phyloP scores from a whole-genome alignment of 1,140 invertebrate genomes.

The Nylanderia fulva region DNA sequence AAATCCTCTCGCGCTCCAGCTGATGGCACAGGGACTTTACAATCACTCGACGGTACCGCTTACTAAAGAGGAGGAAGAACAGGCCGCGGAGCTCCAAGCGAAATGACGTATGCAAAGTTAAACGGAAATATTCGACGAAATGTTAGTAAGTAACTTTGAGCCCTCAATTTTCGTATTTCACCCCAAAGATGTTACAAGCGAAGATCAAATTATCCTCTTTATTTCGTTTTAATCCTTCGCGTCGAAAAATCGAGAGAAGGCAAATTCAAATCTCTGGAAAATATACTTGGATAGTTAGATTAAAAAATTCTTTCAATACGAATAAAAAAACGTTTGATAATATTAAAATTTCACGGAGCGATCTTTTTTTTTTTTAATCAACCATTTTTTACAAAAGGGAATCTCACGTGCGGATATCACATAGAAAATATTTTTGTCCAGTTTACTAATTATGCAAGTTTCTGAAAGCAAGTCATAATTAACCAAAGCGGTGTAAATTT shows the following conservation, averaged over 20 bases:
- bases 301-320: not conserved
- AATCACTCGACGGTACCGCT: slow-evolving; percentile 95
- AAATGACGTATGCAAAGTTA: slow-evolving; percentile 78
- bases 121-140: not conserved
- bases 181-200: slow-evolving; percentile 5
- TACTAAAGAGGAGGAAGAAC: slow-evolving; percentile 93
- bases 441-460: not conserved
- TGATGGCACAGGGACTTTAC: slow-evolving; percentile 97
- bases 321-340: not conserved
- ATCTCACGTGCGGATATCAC: not conserved
- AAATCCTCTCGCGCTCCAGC: slow-evolving; percentile 95
- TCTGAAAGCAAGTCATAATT: not conserved
- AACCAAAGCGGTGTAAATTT: slow-evolving; percentile 41
- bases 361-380: not conserved
- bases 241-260: not conserved
- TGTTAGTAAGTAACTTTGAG: slow-evolving; percentile 16
- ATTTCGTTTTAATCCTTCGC: not conserved
- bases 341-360: not conserved
- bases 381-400: not conserved
- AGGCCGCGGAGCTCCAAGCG: slow-evolving; percentile 84
- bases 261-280: not conserved
- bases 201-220: not conserved
- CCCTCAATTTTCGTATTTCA: slow-evolving; percentile 28
- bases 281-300: not conserved
- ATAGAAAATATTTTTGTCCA: not conserved